These are phyloP conservation scores for Caenorhabditis panamensis DNA, from an alignment of 2,888 invertebrate species.

Conservation along the genomic window DNA sequence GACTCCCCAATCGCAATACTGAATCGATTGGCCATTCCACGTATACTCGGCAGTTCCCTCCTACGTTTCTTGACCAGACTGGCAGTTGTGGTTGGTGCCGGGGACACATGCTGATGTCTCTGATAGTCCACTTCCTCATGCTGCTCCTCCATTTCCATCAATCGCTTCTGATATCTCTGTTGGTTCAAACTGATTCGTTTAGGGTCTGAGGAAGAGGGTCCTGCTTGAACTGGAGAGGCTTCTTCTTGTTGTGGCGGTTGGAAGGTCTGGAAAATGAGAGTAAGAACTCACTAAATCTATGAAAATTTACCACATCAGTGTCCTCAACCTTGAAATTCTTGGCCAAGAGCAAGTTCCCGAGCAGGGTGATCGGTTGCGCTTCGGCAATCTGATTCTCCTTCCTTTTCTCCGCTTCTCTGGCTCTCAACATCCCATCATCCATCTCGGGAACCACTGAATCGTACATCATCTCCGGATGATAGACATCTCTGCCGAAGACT, in stretches of 20 bases:
- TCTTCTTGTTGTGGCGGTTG: not conserved
- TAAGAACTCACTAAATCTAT: not conserved
- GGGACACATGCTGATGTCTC: conserved; percentile 14
- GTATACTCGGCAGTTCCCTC: conserved; percentile 36
- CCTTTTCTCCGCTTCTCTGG: conserved; percentile 27
- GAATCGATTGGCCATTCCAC: conserved; percentile 61
- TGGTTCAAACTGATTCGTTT: not conserved
- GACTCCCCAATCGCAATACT: conserved; percentile 58
- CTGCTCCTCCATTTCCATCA: not conserved
- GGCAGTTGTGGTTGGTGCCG: conserved; percentile 41
- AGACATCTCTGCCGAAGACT: conserved; percentile 33
- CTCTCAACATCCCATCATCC: conserved; percentile 36
- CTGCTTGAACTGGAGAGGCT: conserved; percentile 5
- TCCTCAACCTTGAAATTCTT: conserved; percentile 56
- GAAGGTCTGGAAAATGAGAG: not conserved
- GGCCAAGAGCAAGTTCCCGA: conserved; percentile 23
- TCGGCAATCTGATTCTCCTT: conserved; percentile 15
- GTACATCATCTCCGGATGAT: conserved; percentile 34
- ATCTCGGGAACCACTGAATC: conserved; percentile 30
- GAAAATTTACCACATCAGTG: conserved; percentile 19
- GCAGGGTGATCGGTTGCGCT: conserved; percentile 43
- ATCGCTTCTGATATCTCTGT: conserved; percentile 36
- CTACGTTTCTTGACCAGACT: conserved; percentile 43
- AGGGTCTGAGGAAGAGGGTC: conserved; percentile 18
- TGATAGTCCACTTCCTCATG: conserved; percentile 2